Conservation (phyloP, 2,888 invertebrate genomes). For the Drosophila setosimentum region DNA sequence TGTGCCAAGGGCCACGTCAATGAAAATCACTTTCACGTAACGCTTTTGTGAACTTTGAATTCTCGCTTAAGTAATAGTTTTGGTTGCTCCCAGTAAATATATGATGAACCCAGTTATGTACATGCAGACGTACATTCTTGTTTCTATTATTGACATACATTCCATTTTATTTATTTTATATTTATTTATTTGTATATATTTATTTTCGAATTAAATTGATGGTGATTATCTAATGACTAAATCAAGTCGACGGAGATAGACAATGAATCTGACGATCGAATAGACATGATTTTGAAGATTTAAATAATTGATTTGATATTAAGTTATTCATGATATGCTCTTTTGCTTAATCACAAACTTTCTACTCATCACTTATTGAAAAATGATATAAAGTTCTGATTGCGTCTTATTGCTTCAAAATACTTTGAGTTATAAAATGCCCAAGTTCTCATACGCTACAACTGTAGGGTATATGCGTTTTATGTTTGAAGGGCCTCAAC, state of each 20-base stretch:
- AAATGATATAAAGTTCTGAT: background rate
- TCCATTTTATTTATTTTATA: background rate
- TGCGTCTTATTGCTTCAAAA: background rate
- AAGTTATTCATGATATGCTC: background rate
- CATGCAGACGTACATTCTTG: background rate
- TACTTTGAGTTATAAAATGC: background rate
- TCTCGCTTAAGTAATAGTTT: background rate
- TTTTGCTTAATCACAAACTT: background rate
- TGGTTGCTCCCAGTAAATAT: background rate
- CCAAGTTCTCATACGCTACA: background rate
- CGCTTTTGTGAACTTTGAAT: background rate
- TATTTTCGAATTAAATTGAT: background rate
- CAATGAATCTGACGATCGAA: background rate
- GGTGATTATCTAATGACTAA: background rate
- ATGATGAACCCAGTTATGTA: background rate
- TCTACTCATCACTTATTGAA: background rate
- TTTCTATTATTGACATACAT: background rate
- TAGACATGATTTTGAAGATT: background rate
- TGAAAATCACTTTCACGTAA: slow-evolving; percentile 32
- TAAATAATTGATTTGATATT: background rate
- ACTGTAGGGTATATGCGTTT: slow-evolving; percentile 14
- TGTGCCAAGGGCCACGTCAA: slow-evolving; percentile 52
- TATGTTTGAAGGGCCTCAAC: slow-evolving; percentile 14
- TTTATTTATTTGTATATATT: background rate
- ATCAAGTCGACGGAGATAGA: background rate